Conservation (phyloP, 2,797 vertebrate genomes). For the Rhinoraja longicauda region DNA sequence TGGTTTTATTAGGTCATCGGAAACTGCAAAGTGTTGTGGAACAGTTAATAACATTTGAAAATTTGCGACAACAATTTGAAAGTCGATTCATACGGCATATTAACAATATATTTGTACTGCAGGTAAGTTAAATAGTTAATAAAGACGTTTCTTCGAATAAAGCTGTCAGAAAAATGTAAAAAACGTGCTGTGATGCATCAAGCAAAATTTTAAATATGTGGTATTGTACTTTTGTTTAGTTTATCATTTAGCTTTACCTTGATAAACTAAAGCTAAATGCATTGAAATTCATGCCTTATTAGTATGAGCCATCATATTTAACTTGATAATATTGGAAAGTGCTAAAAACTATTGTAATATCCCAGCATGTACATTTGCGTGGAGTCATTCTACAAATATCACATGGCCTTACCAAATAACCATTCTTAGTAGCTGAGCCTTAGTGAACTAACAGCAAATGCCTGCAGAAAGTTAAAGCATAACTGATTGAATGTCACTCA, state of each 20-base stretch:
- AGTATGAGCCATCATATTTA: not conserved
- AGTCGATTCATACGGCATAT: conserved; percentile 46
- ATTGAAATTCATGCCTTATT: not conserved
- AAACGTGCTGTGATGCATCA: not conserved
- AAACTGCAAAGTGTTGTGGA: conserved; percentile 50
- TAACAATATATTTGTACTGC: conserved; percentile 43
- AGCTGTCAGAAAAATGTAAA: not conserved
- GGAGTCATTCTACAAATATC: not conserved
- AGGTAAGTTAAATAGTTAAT: conserved; percentile 44
- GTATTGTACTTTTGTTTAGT: not conserved
- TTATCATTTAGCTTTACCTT: not conserved
- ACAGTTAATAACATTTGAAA: conserved; percentile 52
- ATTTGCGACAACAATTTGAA: conserved; percentile 49
- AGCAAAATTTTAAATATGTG: not conserved
- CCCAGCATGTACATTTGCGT: not conserved
- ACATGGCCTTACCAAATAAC: not conserved
- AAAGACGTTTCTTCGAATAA: not conserved
- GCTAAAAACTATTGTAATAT: not conserved
- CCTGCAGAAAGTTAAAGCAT: not conserved
- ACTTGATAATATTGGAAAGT: not conserved
- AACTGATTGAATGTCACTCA: not conserved
- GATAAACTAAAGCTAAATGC: not conserved
- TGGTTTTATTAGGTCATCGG: conserved; percentile 34
- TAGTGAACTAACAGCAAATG: too few species aligned
- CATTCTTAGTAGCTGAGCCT: not conserved